Evolutionary conservation across 2,888 invertebrate genomes (phyloP).

Genomic region (Sarcophaga subvicina): DNA sequence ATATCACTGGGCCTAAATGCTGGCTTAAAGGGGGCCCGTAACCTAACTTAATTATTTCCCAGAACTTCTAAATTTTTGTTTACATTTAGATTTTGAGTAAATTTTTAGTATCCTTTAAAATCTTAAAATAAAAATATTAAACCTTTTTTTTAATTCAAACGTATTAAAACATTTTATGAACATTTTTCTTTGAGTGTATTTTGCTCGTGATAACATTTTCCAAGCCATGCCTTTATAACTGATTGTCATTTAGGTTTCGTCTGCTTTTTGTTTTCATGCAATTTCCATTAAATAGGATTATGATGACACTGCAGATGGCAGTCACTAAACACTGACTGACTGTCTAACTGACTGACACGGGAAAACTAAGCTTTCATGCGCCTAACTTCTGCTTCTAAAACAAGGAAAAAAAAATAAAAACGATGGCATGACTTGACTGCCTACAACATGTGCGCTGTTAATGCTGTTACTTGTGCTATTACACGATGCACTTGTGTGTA

Average conservation of each 20-base stretch:
- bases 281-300: slow-evolving; percentile 41
- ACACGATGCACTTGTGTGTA: too few species aligned
- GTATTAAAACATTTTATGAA: not conserved
- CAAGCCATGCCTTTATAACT: not conserved
- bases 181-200: slow-evolving; percentile 11
- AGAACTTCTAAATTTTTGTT: too few species aligned
- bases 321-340: slow-evolving; percentile 17
- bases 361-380: slow-evolving; percentile 18
- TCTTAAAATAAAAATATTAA: too few species aligned
- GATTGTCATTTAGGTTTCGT: not conserved
- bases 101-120: too few species aligned
- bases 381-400: not conserved
- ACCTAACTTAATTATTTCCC: too few species aligned
- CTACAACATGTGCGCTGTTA: not conserved
- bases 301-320: slow-evolving; percentile 36
- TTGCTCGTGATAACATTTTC: not conserved
- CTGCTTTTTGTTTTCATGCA: not conserved
- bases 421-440: not conserved
- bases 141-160: too few species aligned
- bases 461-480: not conserved
- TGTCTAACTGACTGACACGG: not conserved
- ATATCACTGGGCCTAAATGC: too few species aligned
- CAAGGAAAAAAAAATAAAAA: not conserved
- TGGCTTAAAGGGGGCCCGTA: too few species aligned
- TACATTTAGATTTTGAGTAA: too few species aligned